Percentiles rank a stretch among this genome's conserved stretches.
Evolutionary conservation across 1,140 invertebrate species (phyloP).

Genomic region (Cydia pomonella): DNA sequence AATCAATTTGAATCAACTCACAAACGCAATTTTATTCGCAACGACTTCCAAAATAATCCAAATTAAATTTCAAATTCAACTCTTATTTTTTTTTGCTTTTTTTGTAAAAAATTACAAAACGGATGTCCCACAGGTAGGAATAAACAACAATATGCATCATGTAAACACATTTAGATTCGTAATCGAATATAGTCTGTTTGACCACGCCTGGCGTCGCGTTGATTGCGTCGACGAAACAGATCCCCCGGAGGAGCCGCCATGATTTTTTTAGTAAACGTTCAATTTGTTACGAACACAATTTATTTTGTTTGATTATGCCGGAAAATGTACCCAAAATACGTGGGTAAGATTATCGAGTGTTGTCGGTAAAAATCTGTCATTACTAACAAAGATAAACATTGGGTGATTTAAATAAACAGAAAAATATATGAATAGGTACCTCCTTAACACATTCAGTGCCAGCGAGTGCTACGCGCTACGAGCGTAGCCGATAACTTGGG

Average conservation of each 20-base stretch:
- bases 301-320: slow-evolving; percentile 18
- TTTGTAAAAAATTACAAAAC: neutral
- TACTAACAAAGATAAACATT: too few species aligned
- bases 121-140: neutral
- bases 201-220: slow-evolving; percentile 9
- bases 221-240: slow-evolving; percentile 14
- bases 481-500: too few species aligned
- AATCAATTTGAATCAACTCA: too few species aligned
- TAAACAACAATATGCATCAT: neutral
- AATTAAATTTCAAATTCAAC: neutral
- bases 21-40: too few species aligned
- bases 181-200: slow-evolving; percentile 16
- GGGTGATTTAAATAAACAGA: too few species aligned
- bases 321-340: neutral
- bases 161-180: slow-evolving; percentile 7
- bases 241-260: neutral
- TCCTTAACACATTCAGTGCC: too few species aligned
- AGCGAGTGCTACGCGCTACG: too few species aligned
- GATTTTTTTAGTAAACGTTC: slow-evolving; percentile 23
- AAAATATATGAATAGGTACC: too few species aligned
- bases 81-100: neutral
- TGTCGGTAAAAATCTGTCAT: too few species aligned
- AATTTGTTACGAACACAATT: slow-evolving; percentile 29
- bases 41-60: too few species aligned
- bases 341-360: too few species aligned